Base-by-base conservation (phyloP, 2,797 vertebrate species). In the Chromis chromis region DNA sequence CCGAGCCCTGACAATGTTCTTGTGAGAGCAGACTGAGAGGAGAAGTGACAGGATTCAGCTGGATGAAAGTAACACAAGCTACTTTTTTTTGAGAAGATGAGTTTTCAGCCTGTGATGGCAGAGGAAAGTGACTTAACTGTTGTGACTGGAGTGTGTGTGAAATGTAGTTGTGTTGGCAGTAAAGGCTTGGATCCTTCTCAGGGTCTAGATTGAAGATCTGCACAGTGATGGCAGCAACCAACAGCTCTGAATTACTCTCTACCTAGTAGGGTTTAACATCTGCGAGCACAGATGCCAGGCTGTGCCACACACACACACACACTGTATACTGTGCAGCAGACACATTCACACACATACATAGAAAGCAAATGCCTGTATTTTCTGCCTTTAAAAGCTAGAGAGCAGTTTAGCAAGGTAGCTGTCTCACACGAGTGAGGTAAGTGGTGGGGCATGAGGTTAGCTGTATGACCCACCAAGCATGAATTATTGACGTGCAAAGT, bases 101-200 rank as follows among this genome's bases (percentile, higher is more conserved):
- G 61, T 79, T 77, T 80, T 82, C 65, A 64, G 49, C 24, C 39
- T 36, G 2, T 42, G 69, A 76, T 70, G 48, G 71, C 44, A 9
- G 68, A 74, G 52, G 28, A 58, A 58, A 80, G 59, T 46, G 74
- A 76, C 66, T 70, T 21, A 25, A 40, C 61, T 39, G 13, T 62
- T 50, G 74, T 63, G 49, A 39, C 44, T 24, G 2, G 14, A 17
- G 39, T 62, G 70, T 60, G 62, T 65, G 70, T 60, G 62, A 59
- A 22, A 39, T 24, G 27, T 57, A 63, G 24, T 17, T 73, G 75
- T 25, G 46, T n/a, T n/a, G 17, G 44, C 44, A 1, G 6, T n/a
- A 8, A 19, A 5, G 44, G 44, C 17, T 6, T 17, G 7, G 46
- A 49, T 22, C 46, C n/a, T 49, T 49, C n/a, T 21, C 44, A 46